These are phyloP conservation scores for Dasysyrphus albostriatus DNA, from an alignment of 2,888 invertebrate species.

Conservation along the genomic window DNA sequence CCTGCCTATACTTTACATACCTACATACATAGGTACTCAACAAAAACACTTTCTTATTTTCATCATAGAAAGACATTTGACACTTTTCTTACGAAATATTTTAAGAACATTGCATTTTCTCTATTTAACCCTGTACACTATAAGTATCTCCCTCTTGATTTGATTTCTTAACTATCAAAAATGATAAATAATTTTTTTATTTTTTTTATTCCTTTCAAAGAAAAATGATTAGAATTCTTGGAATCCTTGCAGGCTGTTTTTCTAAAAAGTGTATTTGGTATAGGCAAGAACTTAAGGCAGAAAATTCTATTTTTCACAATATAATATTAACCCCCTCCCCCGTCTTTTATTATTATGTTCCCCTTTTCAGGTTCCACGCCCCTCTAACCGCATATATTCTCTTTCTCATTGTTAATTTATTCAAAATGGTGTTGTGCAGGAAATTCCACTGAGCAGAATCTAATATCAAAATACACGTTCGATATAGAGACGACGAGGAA, in stretches of 20 bases:
- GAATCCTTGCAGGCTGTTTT: not conserved
- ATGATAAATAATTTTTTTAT: not conserved
- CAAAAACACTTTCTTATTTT: no score
- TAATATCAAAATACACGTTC: constrained; percentile 75
- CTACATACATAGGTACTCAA: no score
- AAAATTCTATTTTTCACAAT: not conserved
- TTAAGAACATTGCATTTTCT: no score
- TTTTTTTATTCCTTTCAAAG: not conserved
- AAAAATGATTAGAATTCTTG: not conserved
- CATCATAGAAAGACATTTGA: no score
- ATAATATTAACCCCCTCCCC: not conserved
- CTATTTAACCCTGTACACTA: no score
- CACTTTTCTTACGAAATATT: no score
- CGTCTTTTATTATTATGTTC: constrained; percentile 8
- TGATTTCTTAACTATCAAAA: not conserved
- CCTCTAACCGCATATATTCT: constrained; percentile 63
- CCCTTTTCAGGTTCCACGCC: constrained; percentile 42
- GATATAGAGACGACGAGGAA: constrained; percentile 45
- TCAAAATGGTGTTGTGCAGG: constrained; percentile 76
- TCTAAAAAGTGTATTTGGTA: not conserved
- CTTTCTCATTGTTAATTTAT: constrained; percentile 70
- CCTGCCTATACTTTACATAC: no score
- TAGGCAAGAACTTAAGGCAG: not conserved
- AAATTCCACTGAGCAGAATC: constrained; percentile 76
- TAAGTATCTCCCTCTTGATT: not conserved